Percentiles rank a stretch among this genome's conserved stretches.
phyloP scores from a whole-genome alignment of 2,797 vertebrate genomes.

The Synaphobranchus kaupii region DNA sequence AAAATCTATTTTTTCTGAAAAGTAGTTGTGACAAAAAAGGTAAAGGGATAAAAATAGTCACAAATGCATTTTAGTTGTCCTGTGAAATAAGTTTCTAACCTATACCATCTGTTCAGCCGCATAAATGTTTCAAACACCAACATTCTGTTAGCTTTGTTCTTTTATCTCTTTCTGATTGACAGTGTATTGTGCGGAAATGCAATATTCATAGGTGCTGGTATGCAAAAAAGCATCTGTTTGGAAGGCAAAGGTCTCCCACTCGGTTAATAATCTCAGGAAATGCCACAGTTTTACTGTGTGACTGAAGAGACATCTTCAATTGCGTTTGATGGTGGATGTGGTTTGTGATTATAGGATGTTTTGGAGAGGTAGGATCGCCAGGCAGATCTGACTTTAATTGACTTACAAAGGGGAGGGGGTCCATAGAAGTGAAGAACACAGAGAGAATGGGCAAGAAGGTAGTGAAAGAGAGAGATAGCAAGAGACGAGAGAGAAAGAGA shows the following conservation, averaged over 20 bases:
- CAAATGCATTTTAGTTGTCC: background rate
- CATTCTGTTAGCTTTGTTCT: slow-evolving; percentile 28
- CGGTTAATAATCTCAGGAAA: slow-evolving; percentile 13
- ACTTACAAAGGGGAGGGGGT: slow-evolving; percentile 22
- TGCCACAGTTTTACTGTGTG: background rate
- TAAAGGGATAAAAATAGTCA: background rate
- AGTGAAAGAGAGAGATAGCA: background rate
- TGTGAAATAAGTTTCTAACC: background rate
- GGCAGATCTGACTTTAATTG: slow-evolving; percentile 34
- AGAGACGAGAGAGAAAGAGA: background rate
- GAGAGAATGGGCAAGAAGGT: background rate
- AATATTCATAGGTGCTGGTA: slow-evolving; percentile 31
- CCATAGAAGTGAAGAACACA: background rate
- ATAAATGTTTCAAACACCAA: slow-evolving; percentile 29
- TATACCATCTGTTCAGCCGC: slow-evolving; percentile 27
- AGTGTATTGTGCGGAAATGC: slow-evolving; percentile 17
- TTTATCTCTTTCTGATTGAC: slow-evolving; percentile 34
- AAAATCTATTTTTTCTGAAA: background rate
- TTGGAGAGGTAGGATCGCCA: slow-evolving; percentile 14
- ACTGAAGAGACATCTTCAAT: slow-evolving; percentile 14
- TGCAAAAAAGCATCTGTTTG: slow-evolving; percentile 18
- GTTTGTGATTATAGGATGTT: slow-evolving; percentile 23
- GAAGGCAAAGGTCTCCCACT: slow-evolving; percentile 12
- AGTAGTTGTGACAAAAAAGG: background rate
- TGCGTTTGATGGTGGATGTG: background rate